Evolutionary conservation across 2,113 vertebrate species (phyloP), one percentile per base, ranked within the genome.

Genomic region (Percina caprodes): DNA sequence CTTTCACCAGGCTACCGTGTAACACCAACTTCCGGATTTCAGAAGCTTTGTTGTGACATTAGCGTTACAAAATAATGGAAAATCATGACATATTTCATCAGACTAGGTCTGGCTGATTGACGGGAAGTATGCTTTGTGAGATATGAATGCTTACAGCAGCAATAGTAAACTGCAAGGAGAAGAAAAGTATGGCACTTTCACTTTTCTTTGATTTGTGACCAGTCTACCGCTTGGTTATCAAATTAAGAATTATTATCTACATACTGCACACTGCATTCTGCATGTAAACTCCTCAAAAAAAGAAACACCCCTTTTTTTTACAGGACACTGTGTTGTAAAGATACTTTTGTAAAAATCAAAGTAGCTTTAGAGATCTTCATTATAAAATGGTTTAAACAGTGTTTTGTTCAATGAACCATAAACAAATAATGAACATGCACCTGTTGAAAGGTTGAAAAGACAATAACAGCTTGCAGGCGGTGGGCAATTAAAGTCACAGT

Each of bases 51-150:
- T 89, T 92, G 85, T 72, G 83, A 82, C 83, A 88, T 62, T 51
- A 52, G 10, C 6, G 5, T 90, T 91, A 63, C 80, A 62, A 84
- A 85, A 90, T 77, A 48, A 51, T 74, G 88, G 88, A 77, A 91
- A 86, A 65, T 72, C 33, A n/a, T 46, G 60, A 75, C 52, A 56
- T 24, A 62, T 81, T 82, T 85, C 82, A 70, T 71, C 69, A 89
- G 46, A 42, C 35, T 1, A 26, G 12, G 23, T 9, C 21, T 26
- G 55, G 24, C 39, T 63, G 67, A 79, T 66, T 30, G 58, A 74
- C 80, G 81, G 83, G 85, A 90, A 87, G 61, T 79, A 54, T 24
- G 69, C n/a, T 58, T 21, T 26, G 26, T 51, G 30, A 69, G 73
- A 67, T 33, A 55, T 48, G 19, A 65, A 39, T 21, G 16, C 23